phyloP scores from a whole-genome alignment of 2,797 vertebrate species.

The Syngnathus acus region DNA sequence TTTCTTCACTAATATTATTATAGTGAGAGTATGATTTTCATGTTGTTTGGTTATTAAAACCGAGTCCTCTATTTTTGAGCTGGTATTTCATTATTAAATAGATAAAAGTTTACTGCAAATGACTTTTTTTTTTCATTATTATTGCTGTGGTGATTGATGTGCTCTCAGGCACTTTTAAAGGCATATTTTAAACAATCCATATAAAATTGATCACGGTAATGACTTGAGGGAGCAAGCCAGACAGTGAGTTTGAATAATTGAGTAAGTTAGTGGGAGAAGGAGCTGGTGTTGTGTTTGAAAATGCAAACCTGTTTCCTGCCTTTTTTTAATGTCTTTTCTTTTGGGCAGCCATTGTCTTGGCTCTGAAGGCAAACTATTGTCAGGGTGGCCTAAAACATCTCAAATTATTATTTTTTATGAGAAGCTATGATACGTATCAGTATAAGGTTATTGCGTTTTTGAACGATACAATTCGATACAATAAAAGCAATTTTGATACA shows the following conservation, averaged over 20 bases:
- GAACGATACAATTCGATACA: too few species aligned
- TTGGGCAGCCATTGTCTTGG: not conserved
- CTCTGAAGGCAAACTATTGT: too few species aligned
- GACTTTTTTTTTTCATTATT: not conserved
- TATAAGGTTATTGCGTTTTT: too few species aligned
- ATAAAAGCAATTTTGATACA: too few species aligned
- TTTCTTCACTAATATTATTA: too few species aligned
- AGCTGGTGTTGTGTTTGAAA: not conserved
- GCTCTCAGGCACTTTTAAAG: not conserved
- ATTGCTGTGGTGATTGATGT: not conserved
- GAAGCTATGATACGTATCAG: too few species aligned
- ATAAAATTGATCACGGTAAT: constrained; percentile 1
- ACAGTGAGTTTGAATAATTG: not conserved
- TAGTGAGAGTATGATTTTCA: not conserved
- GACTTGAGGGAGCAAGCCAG: not conserved
- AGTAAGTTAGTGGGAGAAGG: not conserved
- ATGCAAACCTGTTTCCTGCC: too few species aligned
- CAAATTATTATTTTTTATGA: too few species aligned
- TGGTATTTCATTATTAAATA: not conserved
- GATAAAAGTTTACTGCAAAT: not conserved
- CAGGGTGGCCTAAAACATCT: too few species aligned
- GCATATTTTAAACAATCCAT: not conserved
- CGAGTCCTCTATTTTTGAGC: not conserved
- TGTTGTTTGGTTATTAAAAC: not conserved
- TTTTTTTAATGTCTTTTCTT: not conserved